A percentile compares a stretch with the other conserved stretches of the same genome.
phyloP scores from a whole-genome alignment of 2,888 invertebrate species.

The Limnephilus auricula region DNA sequence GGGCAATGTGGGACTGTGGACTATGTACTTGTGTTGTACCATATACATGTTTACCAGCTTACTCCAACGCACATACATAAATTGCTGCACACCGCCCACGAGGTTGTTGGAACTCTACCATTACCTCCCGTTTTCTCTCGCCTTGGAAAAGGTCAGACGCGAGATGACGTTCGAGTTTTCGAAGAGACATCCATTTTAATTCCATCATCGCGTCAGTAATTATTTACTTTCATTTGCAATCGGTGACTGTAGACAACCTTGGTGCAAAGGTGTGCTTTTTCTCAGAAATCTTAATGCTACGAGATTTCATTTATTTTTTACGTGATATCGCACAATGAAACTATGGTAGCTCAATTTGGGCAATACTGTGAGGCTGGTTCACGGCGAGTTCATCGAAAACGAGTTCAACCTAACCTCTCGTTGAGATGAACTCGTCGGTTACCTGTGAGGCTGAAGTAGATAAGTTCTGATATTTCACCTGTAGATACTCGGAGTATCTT shows the following conservation, averaged over 20 bases:
- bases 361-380: too few species aligned
- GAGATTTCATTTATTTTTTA: neutral
- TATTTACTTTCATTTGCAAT: conserved; percentile 2
- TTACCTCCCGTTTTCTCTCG: neutral
- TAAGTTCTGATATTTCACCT: too few species aligned
- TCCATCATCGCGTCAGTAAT: neutral
- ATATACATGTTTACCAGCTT: neutral
- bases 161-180: neutral
- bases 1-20: neutral
- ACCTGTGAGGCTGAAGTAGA: too few species aligned
- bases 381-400: too few species aligned
- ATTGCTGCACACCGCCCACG: conserved; percentile 5
- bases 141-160: conserved; percentile 20
- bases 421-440: too few species aligned
- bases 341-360: too few species aligned
- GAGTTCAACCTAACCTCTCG: too few species aligned
- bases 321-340: neutral
- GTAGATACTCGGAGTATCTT: too few species aligned
- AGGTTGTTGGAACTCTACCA: neutral
- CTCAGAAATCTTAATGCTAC: neutral
- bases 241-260: neutral
- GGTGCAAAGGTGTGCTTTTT: neutral
- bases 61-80: neutral
- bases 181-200: neutral
- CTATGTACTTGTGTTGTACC: neutral